Evolutionary conservation across 2,888 invertebrate genomes (phyloP).

Genomic region (Metopia argyrocephala): DNA sequence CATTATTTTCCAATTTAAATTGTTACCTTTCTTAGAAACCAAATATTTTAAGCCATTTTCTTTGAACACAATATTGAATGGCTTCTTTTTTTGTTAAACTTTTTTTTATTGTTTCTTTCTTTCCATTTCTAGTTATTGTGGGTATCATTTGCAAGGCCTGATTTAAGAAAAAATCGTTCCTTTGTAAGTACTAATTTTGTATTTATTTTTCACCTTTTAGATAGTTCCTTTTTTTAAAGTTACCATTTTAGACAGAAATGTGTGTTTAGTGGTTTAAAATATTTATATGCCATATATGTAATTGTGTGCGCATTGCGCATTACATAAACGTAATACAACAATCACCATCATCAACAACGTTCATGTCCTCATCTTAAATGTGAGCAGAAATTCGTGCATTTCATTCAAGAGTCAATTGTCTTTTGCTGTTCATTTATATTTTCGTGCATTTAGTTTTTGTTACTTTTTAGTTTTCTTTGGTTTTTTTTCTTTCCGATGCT

Average conservation of each 20-base stretch:
- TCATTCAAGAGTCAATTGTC: constrained; percentile 49
- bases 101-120: background rate
- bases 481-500: background rate
- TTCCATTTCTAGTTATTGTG: background rate
- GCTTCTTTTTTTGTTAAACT: background rate
- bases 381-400: background rate
- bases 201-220: background rate
- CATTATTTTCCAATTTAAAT: no score
- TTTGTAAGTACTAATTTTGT: constrained; percentile 1
- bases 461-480: background rate
- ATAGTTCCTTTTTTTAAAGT: background rate
- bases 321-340: background rate
- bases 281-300: background rate
- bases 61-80: background rate
- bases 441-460: background rate
- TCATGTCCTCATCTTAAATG: background rate
- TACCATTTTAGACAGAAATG: background rate
- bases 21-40: background rate
- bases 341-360: background rate
- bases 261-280: background rate
- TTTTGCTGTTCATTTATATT: constrained; percentile 25
- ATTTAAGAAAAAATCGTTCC: constrained; percentile 15
- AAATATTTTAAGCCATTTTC: background rate
- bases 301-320: constrained; percentile 49
- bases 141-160: constrained; percentile 3